A percentile compares a stretch with the other conserved stretches of the same genome.
Evolutionary conservation across 2,113 vertebrate genomes (phyloP).

Genomic region (Catharus fuscescens): DNA sequence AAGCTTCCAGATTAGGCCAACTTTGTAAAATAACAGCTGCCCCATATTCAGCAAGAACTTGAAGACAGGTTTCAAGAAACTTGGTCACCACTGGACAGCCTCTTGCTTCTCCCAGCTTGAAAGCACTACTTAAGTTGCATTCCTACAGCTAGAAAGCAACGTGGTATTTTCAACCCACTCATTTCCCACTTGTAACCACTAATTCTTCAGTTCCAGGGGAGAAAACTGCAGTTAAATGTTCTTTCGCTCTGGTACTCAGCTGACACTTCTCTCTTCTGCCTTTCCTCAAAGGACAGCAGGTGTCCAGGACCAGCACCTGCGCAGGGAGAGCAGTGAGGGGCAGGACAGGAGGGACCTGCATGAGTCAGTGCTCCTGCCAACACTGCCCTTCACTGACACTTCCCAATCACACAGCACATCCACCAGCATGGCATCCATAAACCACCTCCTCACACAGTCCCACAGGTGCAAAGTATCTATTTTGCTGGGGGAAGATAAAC

Average conservation of each 20-base stretch:
- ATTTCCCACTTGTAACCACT: background rate
- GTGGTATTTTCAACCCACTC: background rate
- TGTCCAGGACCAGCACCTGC: too few relatives aligned
- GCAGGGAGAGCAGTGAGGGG: rapidly evolving
- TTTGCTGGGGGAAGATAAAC: background rate
- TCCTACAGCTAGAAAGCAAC: background rate
- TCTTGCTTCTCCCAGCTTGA: background rate
- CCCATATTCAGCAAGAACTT: background rate
- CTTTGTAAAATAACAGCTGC: background rate
- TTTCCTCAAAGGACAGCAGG: background rate
- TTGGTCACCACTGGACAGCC: rapidly evolving
- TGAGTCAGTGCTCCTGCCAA: background rate
- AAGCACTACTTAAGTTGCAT: background rate
- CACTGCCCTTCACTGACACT: background rate
- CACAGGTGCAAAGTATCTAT: rapidly evolving
- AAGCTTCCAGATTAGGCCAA: background rate
- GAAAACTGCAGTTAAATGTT: background rate
- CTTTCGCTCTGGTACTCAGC: rapidly evolving
- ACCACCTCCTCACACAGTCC: background rate
- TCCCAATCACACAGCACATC: background rate
- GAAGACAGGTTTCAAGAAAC: background rate
- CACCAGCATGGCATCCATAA: background rate
- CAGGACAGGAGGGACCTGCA: background rate
- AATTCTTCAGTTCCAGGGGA: background rate
- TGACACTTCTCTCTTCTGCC: background rate